Base-by-base conservation (phyloP, 2,888 invertebrate species). In the Coenonympha arcania region DNA sequence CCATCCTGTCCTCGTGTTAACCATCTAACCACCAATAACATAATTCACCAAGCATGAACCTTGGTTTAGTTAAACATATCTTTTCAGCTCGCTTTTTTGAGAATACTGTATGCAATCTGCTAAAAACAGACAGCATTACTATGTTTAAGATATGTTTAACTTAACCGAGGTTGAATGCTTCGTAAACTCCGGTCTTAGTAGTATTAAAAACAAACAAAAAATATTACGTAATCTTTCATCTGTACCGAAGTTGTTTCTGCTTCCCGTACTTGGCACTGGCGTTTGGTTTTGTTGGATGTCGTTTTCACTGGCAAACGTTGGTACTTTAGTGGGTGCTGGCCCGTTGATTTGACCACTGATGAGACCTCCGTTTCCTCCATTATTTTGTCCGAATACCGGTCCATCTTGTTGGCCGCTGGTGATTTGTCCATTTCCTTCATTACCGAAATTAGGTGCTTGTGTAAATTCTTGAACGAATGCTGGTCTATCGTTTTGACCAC, bases 161-260 rank as follows among this genome's bases (percentile, higher is more conserved):
- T n/a, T n/a, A n/a, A n/a, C n/a, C n/a, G n/a, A n/a, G n/a, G n/a
- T n/a, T n/a, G n/a, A n/a, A n/a, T n/a, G n/a, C n/a, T n/a, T n/a
- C n/a, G n/a, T n/a, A n/a, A n/a, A n/a, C n/a, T n/a, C n/a, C n/a
- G n/a, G n/a, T n/a, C n/a, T 36, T n/a, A 11, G 8, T 39, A 24
- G 13, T 39, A 22, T 13, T 37, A 15, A 1, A 37, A 39, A 11
- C 4, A n/a, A 39, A 9, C 8, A 24, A 52, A 50, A 47, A n/a
- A 42, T 46, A 60, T 70, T 73, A 73, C 73, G 53, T 66, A 70
- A 70, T 20, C 62, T 18, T 56, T 63, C 66, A 20, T 60, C 52
- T 1, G 61, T 66, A 57, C 68, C 68, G 52, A 67, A 61, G 54
- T 65, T 68, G 53, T 66, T 62, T 22, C 65, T 64, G 4, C 60